Evolutionary conservation across 2,797 vertebrate genomes (phyloP).

Genomic region (Megaceryle alcyon): DNA sequence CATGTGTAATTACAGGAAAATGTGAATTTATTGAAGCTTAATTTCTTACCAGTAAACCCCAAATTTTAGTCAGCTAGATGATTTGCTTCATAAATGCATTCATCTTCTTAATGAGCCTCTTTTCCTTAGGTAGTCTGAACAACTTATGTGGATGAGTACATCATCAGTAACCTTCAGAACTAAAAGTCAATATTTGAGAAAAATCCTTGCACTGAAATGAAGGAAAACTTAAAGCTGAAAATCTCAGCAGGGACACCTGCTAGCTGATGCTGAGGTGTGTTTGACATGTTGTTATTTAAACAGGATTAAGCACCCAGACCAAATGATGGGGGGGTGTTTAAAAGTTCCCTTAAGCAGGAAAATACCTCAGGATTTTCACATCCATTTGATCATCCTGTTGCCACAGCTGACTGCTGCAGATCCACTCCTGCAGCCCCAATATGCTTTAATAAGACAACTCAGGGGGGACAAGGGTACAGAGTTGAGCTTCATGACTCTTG

Average conservation of each 20-base stretch:
- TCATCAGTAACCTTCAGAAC: conserved; percentile 76
- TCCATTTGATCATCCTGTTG: conserved; percentile 18
- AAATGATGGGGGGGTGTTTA: neutral
- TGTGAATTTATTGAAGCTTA: conserved; percentile 52
- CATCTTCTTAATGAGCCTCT: conserved; percentile 73
- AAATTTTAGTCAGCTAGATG: conserved; percentile 68
- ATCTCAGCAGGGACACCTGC: conserved; percentile 49
- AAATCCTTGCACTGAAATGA: conserved; percentile 32
- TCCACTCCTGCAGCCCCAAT: conserved; percentile 18
- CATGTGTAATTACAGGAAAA: conserved; percentile 46
- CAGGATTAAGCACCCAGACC: conserved; percentile 64
- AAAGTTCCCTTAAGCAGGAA: conserved; percentile 48
- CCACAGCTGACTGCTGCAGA: conserved; percentile 1
- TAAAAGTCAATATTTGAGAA: conserved; percentile 75
- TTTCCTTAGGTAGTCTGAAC: conserved; percentile 61
- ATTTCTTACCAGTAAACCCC: conserved; percentile 43
- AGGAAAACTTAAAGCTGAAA: conserved; percentile 59
- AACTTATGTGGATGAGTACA: conserved; percentile 54
- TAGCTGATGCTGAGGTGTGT: conserved; percentile 57
- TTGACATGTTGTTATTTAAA: conserved; percentile 75
- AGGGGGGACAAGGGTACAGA: neutral
- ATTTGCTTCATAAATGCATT: conserved; percentile 75
- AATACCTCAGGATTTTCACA: conserved; percentile 37
- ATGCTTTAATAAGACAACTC: neutral
- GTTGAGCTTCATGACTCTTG: conserved; percentile 8